These are phyloP conservation scores for Scomber scombrus DNA, from an alignment of 2,113 vertebrate species.

Conservation along the genomic window DNA sequence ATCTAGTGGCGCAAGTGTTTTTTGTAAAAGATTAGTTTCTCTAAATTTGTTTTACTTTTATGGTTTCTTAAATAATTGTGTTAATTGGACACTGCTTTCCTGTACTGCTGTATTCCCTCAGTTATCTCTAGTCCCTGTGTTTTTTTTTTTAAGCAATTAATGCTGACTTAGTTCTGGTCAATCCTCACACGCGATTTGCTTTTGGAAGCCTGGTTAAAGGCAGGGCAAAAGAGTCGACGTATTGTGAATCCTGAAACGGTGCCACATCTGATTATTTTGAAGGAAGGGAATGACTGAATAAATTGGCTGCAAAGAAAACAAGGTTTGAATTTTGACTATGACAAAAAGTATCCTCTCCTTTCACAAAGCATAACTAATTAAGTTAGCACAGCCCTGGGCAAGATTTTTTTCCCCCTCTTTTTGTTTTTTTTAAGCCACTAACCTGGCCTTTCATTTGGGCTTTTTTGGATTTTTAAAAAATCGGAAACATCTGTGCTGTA, in stretches of 20 bases:
- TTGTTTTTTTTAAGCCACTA: background rate
- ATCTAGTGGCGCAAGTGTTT: conserved; percentile 72
- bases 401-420: conserved; percentile 10
- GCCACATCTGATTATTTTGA: conserved; percentile 27
- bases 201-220: conserved; percentile 35
- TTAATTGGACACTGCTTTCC: conserved; percentile 54
- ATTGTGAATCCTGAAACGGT: conserved; percentile 11
- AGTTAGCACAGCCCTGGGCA: conserved; percentile 58
- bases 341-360: background rate
- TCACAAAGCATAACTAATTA: conserved; percentile 38
- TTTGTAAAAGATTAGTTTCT: conserved; percentile 75
- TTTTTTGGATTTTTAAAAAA: conserved; percentile 16
- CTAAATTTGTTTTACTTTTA: conserved; percentile 68
- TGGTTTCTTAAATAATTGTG: conserved; percentile 67
- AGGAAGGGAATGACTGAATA: conserved; percentile 27
- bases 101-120: conserved; percentile 60
- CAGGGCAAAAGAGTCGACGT: background rate
- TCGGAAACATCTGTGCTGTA: conserved; percentile 18
- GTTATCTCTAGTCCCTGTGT: conserved; percentile 52
- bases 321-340: conserved; percentile 12
- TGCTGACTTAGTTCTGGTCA: conserved; percentile 40
- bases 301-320: conserved; percentile 21
- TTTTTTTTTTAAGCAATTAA: conserved; percentile 66
- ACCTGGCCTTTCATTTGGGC: conserved; percentile 3
- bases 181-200: conserved; percentile 39